These are phyloP conservation scores for Pseudopleuronectes americanus DNA, from an alignment of 2,797 vertebrate species.

Conservation along the genomic window DNA sequence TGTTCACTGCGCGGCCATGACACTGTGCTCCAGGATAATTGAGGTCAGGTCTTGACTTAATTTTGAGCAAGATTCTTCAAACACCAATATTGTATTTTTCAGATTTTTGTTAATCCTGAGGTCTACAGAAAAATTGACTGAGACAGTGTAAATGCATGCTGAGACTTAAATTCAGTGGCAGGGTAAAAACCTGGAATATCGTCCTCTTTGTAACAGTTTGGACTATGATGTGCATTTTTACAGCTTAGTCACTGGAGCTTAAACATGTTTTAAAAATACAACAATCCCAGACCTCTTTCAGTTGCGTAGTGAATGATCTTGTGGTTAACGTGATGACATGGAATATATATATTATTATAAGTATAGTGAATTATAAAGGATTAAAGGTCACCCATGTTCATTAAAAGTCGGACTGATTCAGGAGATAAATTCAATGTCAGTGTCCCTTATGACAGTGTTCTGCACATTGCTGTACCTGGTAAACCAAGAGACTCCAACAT, in stretches of 20 bases:
- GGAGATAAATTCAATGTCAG: neutral
- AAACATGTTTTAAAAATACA: neutral
- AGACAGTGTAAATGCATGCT: neutral
- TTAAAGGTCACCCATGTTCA: neutral
- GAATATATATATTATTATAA: no score
- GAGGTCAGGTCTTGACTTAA: constrained; percentile 37
- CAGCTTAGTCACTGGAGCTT: neutral
- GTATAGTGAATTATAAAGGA: no score
- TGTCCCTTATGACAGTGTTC: neutral
- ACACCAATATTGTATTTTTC: neutral
- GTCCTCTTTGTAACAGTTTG: neutral
- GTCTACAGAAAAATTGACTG: neutral
- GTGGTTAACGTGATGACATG: neutral
- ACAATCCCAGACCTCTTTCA: neutral
- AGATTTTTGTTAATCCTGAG: neutral
- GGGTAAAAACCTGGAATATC: neutral
- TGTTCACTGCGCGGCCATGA: constrained; percentile 6
- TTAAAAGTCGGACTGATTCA: neutral
- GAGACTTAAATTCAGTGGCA: neutral
- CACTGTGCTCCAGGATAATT: constrained; percentile 33
- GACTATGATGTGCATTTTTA: neutral
- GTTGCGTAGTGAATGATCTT: neutral
- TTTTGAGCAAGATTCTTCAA: constrained; percentile 5
- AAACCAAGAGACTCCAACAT: constrained; percentile 8
- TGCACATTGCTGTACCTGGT: neutral